phyloP scores from a whole-genome alignment of 2,888 invertebrate species.

The Stenoptilia bipunctidactyla region DNA sequence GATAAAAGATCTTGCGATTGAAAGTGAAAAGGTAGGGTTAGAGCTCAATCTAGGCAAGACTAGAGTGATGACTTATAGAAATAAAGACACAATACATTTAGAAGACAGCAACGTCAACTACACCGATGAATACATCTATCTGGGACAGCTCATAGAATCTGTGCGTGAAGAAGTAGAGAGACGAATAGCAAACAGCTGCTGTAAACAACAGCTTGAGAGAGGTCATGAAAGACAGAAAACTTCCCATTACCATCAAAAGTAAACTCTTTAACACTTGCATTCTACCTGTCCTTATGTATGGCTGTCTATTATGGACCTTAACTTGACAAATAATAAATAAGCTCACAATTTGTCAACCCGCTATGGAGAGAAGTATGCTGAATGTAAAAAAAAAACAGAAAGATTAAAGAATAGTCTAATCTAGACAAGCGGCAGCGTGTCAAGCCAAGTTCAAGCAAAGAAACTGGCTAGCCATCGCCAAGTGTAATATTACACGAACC shows the following conservation, averaged over 20 bases:
- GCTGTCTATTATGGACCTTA: slow-evolving; percentile 7
- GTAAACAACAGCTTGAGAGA: slow-evolving; percentile 13
- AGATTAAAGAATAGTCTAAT: neutral
- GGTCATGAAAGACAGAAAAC: slow-evolving; percentile 11
- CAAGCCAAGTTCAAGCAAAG: too few species aligned
- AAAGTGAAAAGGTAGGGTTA: slow-evolving; percentile 16
- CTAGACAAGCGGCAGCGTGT: too few species aligned
- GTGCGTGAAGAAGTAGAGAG: slow-evolving; percentile 14
- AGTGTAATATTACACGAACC: too few species aligned
- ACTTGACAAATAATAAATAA: neutral
- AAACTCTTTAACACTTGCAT: slow-evolving; percentile 11
- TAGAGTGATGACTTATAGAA: slow-evolving; percentile 12
- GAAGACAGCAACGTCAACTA: slow-evolving; percentile 12
- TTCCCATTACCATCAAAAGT: neutral
- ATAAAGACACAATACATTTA: neutral
- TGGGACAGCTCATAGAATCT: slow-evolving; percentile 12
- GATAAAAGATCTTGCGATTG: slow-evolving; percentile 15
- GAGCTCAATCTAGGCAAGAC: slow-evolving; percentile 13
- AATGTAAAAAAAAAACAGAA: neutral
- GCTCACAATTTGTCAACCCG: neutral
- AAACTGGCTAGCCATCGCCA: too few species aligned
- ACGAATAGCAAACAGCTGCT: slow-evolving; percentile 12
- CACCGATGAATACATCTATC: slow-evolving; percentile 12
- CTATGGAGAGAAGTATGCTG: neutral
- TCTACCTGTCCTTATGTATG: slow-evolving; percentile 8